Conservation (phyloP, 2,113 vertebrate genomes). For the Gracilinanus agilis region DNA sequence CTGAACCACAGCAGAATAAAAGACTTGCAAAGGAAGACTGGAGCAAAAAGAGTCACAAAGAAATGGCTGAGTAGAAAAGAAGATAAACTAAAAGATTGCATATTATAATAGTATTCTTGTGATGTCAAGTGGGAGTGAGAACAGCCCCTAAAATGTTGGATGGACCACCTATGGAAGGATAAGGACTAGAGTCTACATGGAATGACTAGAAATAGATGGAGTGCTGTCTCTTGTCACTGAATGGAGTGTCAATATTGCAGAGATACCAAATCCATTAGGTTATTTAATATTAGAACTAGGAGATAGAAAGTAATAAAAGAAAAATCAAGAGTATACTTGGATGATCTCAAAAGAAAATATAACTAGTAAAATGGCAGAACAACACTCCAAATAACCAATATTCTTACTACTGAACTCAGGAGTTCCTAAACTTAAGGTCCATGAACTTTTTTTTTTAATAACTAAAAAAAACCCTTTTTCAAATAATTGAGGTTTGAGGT, state of each 20-base stretch:
- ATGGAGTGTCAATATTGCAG: neutral
- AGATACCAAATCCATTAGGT: neutral
- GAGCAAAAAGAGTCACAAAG: neutral
- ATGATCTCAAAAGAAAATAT: constrained; percentile 22
- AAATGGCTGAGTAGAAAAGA: neutral
- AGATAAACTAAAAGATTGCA: neutral
- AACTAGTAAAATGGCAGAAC: constrained; percentile 37
- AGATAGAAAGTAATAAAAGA: constrained; percentile 13
- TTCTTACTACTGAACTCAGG: neutral
- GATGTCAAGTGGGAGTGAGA: neutral
- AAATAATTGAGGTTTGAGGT: neutral
- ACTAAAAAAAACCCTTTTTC: neutral
- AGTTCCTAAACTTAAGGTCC: neutral
- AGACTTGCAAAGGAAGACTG: neutral
- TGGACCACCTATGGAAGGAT: neutral
- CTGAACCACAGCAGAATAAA: neutral
- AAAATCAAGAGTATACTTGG: neutral
- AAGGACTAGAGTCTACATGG: neutral
- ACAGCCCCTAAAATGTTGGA: neutral
- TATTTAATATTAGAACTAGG: constrained; percentile 12
- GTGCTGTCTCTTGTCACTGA: neutral
- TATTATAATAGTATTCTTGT: neutral
- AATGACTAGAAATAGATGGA: neutral
- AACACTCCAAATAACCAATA: neutral
- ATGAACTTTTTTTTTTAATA: neutral